These are phyloP conservation scores for Aphaenogaster floridana DNA, from an alignment of 1,140 invertebrate species.

Conservation along the genomic window DNA sequence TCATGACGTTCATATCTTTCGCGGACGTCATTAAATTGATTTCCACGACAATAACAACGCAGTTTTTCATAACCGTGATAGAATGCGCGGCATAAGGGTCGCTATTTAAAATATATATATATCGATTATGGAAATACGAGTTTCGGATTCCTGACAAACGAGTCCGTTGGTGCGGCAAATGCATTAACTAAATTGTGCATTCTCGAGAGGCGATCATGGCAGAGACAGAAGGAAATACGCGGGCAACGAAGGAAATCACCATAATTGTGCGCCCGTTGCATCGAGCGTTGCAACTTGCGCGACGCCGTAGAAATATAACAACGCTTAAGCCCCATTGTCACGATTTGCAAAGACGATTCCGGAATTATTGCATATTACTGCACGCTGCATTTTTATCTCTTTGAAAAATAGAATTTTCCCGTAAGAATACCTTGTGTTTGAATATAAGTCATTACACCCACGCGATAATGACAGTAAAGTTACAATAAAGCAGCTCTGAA, in stretches of 20 bases:
- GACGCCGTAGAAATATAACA: constrained; percentile 19
- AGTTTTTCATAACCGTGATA: constrained; percentile 19
- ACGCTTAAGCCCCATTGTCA: neutral
- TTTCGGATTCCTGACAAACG: constrained; percentile 49
- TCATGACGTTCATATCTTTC: constrained; percentile 29
- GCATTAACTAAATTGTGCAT: constrained; percentile 67
- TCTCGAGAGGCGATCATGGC: neutral
- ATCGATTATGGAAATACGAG: constrained; percentile 71
- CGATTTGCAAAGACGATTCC: neutral
- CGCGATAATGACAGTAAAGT: constrained; percentile 23
- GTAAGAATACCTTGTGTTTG: neutral
- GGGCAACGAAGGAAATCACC: constrained; percentile 51
- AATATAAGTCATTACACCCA: constrained; percentile 15
- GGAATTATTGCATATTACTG: constrained; percentile 4
- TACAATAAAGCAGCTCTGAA: constrained; percentile 2
- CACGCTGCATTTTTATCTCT: neutral
- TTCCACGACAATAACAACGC: constrained; percentile 27
- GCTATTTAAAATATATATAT: neutral
- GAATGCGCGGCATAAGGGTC: neutral
- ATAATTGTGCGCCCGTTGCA: constrained; percentile 62
- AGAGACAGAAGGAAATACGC: constrained; percentile 45
- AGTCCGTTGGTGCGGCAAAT: constrained; percentile 8
- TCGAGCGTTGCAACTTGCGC: neutral
- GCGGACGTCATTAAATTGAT: constrained; percentile 41
- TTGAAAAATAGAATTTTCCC: neutral